These are phyloP conservation scores for Batillaria attramentaria DNA, from an alignment of 1,140 invertebrate species.

Conservation along the genomic window DNA sequence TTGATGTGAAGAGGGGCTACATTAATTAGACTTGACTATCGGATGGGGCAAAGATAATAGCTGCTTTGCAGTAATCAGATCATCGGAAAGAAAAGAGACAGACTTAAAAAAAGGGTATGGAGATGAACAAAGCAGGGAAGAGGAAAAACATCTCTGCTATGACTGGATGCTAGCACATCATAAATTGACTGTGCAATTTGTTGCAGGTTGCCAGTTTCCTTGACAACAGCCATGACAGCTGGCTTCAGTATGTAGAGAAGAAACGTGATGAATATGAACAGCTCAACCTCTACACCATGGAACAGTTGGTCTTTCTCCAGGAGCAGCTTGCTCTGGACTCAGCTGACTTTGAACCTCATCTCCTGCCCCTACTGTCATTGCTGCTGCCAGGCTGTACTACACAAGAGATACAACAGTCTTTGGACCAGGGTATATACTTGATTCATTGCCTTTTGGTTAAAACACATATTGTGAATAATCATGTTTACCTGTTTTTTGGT, in stretches of 20 bases:
- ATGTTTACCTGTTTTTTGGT: not conserved
- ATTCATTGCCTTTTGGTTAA: constrained; percentile 27
- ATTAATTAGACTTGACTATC: too few species aligned
- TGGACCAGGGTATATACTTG: constrained; percentile 46
- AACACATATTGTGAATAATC: not conserved
- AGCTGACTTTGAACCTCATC: not conserved
- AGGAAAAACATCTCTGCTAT: too few species aligned
- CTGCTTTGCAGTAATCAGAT: too few species aligned
- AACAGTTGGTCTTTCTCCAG: constrained; percentile 63
- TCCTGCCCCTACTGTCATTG: constrained; percentile 50
- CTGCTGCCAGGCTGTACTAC: constrained; percentile 45
- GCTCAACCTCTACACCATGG: constrained; percentile 64
- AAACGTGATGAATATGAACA: constrained; percentile 53
- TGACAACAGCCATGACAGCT: constrained; percentile 60
- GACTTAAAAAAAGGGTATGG: too few species aligned
- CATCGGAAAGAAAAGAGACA: too few species aligned
- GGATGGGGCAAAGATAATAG: too few species aligned
- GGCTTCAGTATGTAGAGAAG: constrained; percentile 57
- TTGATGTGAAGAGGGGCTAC: too few species aligned
- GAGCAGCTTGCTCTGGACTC: constrained; percentile 51
- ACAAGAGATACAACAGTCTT: constrained; percentile 44
- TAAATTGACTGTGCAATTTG: constrained; percentile 37
- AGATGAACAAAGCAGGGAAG: too few species aligned
- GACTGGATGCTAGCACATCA: too few species aligned
- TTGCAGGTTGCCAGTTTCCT: constrained; percentile 57